Evolutionary conservation across 1,140 invertebrate genomes (phyloP).

Genomic region (Eupristina koningsbergeri): DNA sequence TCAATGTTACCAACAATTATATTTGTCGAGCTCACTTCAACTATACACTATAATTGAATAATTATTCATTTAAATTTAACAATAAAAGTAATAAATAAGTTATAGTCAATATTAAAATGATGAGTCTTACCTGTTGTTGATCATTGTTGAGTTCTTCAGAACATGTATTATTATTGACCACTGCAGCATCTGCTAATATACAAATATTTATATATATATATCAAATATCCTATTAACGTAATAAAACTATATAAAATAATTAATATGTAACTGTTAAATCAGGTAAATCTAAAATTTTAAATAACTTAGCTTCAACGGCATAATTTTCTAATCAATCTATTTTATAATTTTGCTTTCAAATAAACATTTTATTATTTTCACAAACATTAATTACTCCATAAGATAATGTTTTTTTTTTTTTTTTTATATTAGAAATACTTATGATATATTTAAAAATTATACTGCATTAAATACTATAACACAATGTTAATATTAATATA

Average conservation of each 20-base stretch:
- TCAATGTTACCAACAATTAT: slow-evolving; percentile 66
- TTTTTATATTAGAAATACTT: too few relatives aligned
- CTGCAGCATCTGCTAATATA: slow-evolving; percentile 26
- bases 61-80: not conserved
- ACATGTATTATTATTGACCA: slow-evolving; percentile 29
- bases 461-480: too few relatives aligned
- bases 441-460: not conserved
- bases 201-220: too few relatives aligned
- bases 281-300: too few relatives aligned
- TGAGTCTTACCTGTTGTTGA: slow-evolving; percentile 65
- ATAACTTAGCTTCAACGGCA: too few relatives aligned
- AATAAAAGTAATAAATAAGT: not conserved
- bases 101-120: not conserved
- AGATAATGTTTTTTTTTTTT: too few relatives aligned
- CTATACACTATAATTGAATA: slow-evolving; percentile 63
- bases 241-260: not conserved
- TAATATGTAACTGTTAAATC: not conserved
- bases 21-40: slow-evolving; percentile 67
- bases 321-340: too few relatives aligned
- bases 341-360: too few relatives aligned
- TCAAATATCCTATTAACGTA: too few relatives aligned
- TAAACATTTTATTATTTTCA: too few relatives aligned
- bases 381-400: too few relatives aligned
- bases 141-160: slow-evolving; percentile 59
- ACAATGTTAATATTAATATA: too few relatives aligned